These are phyloP conservation scores for Cheilosia variabilis DNA, from an alignment of 2,888 invertebrate genomes.

Conservation along the genomic window DNA sequence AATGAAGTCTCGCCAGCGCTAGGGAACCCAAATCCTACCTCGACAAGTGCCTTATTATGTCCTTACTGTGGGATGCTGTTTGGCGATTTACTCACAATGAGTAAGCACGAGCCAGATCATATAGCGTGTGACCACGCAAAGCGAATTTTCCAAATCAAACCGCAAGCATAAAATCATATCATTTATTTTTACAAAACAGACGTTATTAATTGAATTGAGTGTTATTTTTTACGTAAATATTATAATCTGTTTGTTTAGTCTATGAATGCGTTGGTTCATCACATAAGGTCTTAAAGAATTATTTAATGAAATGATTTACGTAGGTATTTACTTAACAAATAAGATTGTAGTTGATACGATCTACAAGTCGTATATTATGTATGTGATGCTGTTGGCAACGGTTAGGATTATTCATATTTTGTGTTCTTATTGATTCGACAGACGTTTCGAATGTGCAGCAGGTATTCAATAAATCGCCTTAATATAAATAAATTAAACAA, in stretches of 20 bases:
- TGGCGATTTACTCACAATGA: constrained; percentile 3
- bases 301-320: constrained; percentile 28
- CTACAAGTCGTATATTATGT: constrained; percentile 32
- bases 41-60: constrained; percentile 61
- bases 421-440: constrained; percentile 14
- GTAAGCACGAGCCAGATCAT: constrained; percentile 41
- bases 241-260: constrained; percentile 24
- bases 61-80: constrained; percentile 59
- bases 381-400: constrained; percentile 55
- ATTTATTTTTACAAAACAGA: constrained; percentile 22
- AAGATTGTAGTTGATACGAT: constrained; percentile 15
- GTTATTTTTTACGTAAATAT: constrained; percentile 38
- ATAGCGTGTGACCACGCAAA: constrained; percentile 29
- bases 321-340: constrained; percentile 48
- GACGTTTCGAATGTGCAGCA: background rate
- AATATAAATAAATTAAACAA: constrained; percentile 57
- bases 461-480: constrained; percentile 36
- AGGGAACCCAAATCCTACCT: background rate
- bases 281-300: constrained; percentile 22
- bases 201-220: constrained; percentile 32
- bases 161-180: constrained; percentile 58
- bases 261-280: constrained; percentile 32
- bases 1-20: constrained; percentile 1
- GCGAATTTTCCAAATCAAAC: constrained; percentile 43
- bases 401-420: constrained; percentile 15